Conservation (phyloP, 1,140 invertebrate species). For the Ostrea edulis region DNA sequence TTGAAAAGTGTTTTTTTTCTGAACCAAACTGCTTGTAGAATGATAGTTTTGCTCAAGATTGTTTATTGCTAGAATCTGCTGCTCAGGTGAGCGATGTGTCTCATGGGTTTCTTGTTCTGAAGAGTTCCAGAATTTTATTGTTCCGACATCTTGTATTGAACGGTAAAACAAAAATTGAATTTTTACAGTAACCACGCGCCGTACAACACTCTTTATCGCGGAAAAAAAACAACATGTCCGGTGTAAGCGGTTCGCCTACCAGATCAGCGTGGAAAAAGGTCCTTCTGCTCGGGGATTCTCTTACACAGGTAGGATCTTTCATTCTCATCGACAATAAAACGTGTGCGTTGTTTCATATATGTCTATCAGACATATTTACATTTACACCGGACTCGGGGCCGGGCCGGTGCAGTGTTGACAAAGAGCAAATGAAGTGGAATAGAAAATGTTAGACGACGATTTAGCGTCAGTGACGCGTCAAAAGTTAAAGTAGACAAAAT, state of each 20-base stretch:
- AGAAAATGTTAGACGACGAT: not conserved
- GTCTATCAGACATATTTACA: not conserved
- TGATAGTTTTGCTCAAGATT: too few relatives aligned
- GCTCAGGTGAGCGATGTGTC: too few relatives aligned
- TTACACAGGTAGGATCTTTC: constrained; percentile 59
- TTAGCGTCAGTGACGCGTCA: not conserved
- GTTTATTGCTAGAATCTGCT: too few relatives aligned
- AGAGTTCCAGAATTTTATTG: too few relatives aligned
- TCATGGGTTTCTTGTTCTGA: too few relatives aligned
- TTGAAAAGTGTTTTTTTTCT: too few relatives aligned
- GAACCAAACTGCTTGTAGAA: too few relatives aligned
- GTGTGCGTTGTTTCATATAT: not conserved
- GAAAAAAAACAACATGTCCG: not conserved
- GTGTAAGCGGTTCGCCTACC: not conserved
- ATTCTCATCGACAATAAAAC: not conserved
- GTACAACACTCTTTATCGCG: not conserved
- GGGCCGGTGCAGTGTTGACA: too few relatives aligned
- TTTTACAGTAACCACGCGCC: not conserved
- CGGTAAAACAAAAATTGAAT: too few relatives aligned
- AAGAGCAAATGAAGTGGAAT: not conserved
- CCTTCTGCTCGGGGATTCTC: constrained; percentile 64
- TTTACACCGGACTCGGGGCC: too few relatives aligned
- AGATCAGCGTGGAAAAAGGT: constrained; percentile 58
- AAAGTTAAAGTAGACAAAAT: not conserved
- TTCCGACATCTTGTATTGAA: too few relatives aligned